phyloP scores from a whole-genome alignment of 2,113 vertebrate genomes.

The Acanthochromis polyacanthus region DNA sequence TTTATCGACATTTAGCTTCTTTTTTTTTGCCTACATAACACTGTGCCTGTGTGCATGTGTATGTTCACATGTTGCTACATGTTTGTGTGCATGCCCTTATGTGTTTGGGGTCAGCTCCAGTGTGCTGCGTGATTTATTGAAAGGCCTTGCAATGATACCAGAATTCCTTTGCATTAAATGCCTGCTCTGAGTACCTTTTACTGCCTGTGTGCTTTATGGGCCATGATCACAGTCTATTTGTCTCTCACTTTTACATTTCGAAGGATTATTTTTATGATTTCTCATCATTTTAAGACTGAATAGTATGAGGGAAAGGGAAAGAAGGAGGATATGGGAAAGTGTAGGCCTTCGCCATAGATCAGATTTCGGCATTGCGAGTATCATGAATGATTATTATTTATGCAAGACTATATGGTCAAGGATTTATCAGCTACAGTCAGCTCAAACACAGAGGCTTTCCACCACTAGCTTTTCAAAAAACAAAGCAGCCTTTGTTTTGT shows the following conservation, averaged over 20 bases:
- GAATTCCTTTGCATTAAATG: slow-evolving; percentile 82
- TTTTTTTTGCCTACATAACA: slow-evolving; percentile 7
- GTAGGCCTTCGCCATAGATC: too few species aligned
- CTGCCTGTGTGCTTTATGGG: slow-evolving; percentile 74
- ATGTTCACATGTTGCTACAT: slow-evolving; percentile 25
- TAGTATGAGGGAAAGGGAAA: slow-evolving; percentile 18
- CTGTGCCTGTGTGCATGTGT: not conserved
- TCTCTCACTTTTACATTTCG: slow-evolving; percentile 61
- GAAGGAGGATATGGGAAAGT: slow-evolving; percentile 1
- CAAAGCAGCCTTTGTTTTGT: not conserved
- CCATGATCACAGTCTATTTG: slow-evolving; percentile 67
- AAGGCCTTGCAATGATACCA: slow-evolving; percentile 69
- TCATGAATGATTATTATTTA: too few species aligned
- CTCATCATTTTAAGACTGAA: slow-evolving; percentile 53
- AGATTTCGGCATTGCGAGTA: too few species aligned
- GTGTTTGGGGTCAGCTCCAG: slow-evolving; percentile 46
- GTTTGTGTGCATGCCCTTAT: slow-evolving; percentile 44
- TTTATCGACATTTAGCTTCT: slow-evolving; percentile 17
- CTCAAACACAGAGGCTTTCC: too few species aligned
- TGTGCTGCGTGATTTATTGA: slow-evolving; percentile 78
- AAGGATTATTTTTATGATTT: slow-evolving; percentile 64
- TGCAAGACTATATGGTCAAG: slow-evolving; percentile 3
- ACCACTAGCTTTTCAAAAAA: not conserved
- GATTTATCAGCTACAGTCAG: not conserved
- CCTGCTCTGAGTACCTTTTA: slow-evolving; percentile 73